phyloP scores from a whole-genome alignment of 2,113 vertebrate species.

The Antigone vipio region DNA sequence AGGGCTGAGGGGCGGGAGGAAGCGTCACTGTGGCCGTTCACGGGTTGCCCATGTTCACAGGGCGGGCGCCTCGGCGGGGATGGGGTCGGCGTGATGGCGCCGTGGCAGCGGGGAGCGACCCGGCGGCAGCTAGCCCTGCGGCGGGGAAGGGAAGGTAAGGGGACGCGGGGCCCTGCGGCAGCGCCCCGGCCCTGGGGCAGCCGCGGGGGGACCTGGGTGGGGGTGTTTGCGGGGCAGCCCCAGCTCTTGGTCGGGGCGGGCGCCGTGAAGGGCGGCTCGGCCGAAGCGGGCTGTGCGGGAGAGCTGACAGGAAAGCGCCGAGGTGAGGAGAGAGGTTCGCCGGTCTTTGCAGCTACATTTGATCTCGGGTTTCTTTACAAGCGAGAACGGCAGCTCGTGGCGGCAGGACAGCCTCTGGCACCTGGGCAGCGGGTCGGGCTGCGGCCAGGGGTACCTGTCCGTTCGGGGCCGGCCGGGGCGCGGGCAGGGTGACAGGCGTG shows the following conservation, averaged over 20 bases:
- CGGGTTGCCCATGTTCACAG: not conserved
- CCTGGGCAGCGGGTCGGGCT: not conserved
- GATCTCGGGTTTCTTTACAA: not conserved
- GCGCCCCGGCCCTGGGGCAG: not conserved
- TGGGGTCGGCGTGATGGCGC: not conserved
- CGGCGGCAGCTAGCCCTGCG: not conserved
- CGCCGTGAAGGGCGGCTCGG: not conserved
- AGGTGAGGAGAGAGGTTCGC: not conserved
- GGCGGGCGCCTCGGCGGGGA: not conserved
- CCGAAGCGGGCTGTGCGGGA: not conserved
- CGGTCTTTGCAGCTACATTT: rapidly evolving
- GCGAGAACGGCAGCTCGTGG: not conserved
- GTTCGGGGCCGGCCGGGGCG: rapidly evolving
- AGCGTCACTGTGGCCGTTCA: not conserved
- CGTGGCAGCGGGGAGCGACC: not conserved
- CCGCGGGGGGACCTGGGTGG: too few relatives aligned
- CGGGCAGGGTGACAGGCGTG: not conserved
- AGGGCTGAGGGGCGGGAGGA: not conserved
- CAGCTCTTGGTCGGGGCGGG: not conserved
- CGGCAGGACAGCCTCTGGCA: not conserved
- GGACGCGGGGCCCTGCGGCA: not conserved
- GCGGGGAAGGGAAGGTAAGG: not conserved
- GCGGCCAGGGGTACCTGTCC: rapidly evolving
- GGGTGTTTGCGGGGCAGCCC: not conserved
- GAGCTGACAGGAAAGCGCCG: not conserved